phyloP scores from a whole-genome alignment of 2,797 vertebrate genomes.

The Acanthiza pusilla region DNA sequence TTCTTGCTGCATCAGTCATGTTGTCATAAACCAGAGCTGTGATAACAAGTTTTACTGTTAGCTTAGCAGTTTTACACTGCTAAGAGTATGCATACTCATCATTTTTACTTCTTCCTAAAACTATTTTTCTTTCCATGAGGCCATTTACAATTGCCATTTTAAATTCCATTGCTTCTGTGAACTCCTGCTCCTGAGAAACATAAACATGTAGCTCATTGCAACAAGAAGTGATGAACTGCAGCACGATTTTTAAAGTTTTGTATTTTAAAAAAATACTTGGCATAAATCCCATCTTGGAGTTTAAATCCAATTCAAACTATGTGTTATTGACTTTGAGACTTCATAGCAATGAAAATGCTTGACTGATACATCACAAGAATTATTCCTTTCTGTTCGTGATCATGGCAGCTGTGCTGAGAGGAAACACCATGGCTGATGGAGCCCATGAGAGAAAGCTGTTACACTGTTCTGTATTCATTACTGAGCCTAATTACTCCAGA shows the following conservation, averaged over 20 bases:
- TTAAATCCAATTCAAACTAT: not conserved
- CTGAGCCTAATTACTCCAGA: conserved; percentile 27
- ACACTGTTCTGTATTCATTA: conserved; percentile 21
- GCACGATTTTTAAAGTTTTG: not conserved
- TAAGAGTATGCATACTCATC: not conserved
- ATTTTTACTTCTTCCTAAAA: not conserved
- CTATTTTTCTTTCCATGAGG: not conserved
- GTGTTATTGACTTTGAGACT: not conserved
- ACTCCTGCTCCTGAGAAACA: not conserved
- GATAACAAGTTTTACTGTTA: conserved; percentile 17
- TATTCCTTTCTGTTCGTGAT: not conserved
- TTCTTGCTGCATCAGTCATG: not conserved
- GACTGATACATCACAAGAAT: not conserved
- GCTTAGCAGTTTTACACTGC: not conserved
- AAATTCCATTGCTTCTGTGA: not conserved
- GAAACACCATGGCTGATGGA: conserved; percentile 15
- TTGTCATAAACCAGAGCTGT: not conserved
- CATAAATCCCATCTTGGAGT: not conserved
- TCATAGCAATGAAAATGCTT: not conserved
- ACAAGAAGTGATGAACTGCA: not conserved
- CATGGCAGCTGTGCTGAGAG: conserved; percentile 4
- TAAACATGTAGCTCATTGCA: not conserved
- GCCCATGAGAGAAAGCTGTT: conserved; percentile 17
- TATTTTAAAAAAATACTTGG: not conserved
- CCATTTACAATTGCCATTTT: not conserved